These are phyloP conservation scores for Podarcis cretensis DNA, from an alignment of 2,113 vertebrate genomes.

Conservation along the genomic window DNA sequence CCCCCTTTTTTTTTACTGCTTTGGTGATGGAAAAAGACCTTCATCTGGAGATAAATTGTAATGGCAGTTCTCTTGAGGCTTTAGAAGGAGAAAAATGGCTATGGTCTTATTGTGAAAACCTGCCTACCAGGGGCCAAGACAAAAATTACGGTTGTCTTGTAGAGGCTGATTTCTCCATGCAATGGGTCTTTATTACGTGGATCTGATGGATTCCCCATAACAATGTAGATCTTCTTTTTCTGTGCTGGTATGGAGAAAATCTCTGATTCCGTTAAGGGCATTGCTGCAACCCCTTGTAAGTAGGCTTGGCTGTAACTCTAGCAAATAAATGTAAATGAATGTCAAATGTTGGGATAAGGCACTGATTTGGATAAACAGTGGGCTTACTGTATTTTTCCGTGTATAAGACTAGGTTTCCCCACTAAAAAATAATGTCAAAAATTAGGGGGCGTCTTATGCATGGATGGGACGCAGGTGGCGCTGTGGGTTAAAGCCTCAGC, in stretches of 20 bases:
- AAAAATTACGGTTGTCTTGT: background rate
- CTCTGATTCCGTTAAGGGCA: background rate
- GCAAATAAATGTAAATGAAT: background rate
- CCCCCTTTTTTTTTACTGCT: background rate
- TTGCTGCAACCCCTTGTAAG: background rate
- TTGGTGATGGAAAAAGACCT: background rate
- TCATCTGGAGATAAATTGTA: background rate
- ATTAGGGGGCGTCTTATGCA: too few relatives aligned
- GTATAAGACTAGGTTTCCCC: too few relatives aligned
- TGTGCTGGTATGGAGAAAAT: background rate
- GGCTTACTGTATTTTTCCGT: too few relatives aligned
- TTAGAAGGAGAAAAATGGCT: background rate
- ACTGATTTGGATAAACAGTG: too few relatives aligned
- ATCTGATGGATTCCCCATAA: background rate
- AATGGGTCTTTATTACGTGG: background rate
- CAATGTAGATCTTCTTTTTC: background rate
- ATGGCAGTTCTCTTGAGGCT: background rate
- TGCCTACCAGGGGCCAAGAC: background rate
- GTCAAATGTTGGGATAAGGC: background rate
- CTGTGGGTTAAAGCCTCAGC: too few relatives aligned
- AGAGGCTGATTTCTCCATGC: background rate
- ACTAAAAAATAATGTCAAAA: too few relatives aligned
- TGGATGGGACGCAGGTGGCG: too few relatives aligned
- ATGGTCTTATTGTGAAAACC: background rate
- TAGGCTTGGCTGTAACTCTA: background rate